Percentiles rank a stretch among this genome's conserved stretches.
These are phyloP conservation scores for Xestia c-nigrum DNA, from an alignment of 2,888 invertebrate genomes.

Conservation along the genomic window DNA sequence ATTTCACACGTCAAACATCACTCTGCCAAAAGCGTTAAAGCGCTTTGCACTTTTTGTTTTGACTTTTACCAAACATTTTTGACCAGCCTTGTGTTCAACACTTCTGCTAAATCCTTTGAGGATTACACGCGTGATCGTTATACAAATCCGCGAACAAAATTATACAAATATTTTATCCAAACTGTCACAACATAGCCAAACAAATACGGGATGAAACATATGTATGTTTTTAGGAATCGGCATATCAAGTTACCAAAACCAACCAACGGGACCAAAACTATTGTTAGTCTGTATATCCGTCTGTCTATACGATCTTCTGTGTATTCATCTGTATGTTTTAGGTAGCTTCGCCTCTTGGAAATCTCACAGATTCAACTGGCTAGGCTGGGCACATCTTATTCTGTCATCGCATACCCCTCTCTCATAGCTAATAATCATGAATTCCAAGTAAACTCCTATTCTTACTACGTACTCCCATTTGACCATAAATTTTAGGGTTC, in stretches of 20 bases:
- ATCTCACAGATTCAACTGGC: background rate
- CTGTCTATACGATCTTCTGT: background rate
- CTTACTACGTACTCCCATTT: background rate
- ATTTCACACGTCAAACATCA: constrained; percentile 8
- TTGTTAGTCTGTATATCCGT: background rate
- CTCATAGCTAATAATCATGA: background rate
- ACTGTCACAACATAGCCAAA: background rate
- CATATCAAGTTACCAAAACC: background rate
- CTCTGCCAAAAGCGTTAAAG: constrained; percentile 21
- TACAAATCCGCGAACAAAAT: background rate
- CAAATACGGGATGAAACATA: background rate
- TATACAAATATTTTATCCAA: background rate
- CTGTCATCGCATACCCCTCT: background rate
- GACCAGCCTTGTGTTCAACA: constrained; percentile 13
- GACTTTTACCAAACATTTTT: background rate
- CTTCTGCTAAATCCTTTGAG: constrained; percentile 22
- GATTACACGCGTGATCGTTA: constrained; percentile 19
- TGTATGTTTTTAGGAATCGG: background rate
- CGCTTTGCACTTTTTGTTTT: background rate
- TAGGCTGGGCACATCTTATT: background rate
- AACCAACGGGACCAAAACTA: background rate
- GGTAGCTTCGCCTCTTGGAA: background rate
- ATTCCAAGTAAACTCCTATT: background rate
- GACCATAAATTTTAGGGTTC: too few species aligned
- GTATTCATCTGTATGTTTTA: background rate